These are phyloP conservation scores for Paracanthobrama guichenoti DNA, from an alignment of 2,113 vertebrate genomes.

Conservation along the genomic window DNA sequence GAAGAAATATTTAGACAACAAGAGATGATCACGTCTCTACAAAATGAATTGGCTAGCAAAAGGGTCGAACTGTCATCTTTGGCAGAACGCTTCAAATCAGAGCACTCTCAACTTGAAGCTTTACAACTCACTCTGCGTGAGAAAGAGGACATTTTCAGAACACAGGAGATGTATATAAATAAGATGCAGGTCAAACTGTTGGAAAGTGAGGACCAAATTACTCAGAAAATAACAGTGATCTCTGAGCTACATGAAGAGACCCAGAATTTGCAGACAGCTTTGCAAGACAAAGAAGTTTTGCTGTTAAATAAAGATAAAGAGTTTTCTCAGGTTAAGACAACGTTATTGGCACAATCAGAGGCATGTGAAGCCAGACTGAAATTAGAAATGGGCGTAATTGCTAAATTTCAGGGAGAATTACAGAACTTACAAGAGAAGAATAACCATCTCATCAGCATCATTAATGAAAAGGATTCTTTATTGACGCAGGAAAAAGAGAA, in stretches of 20 bases:
- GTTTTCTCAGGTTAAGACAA: constrained; percentile 69
- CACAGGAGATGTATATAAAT: constrained; percentile 73
- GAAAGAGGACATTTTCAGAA: constrained; percentile 69
- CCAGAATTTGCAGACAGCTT: constrained; percentile 54
- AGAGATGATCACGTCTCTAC: constrained; percentile 69
- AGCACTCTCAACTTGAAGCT: constrained; percentile 66
- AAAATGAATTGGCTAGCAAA: constrained; percentile 65
- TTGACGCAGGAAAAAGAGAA: constrained; percentile 73
- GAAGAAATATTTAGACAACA: constrained; percentile 59
- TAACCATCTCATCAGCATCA: constrained; percentile 60
- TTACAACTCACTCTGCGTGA: constrained; percentile 65
- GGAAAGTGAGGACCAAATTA: constrained; percentile 66
- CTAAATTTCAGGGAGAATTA: constrained; percentile 72
- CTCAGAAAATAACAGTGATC: constrained; percentile 66
- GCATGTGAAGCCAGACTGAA: constrained; percentile 71
- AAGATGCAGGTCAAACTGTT: constrained; percentile 67
- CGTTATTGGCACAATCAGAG: constrained; percentile 68
- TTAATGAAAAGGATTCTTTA: constrained; percentile 71
- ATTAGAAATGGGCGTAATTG: constrained; percentile 75
- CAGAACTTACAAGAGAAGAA: constrained; percentile 59
- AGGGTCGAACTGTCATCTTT: constrained; percentile 67
- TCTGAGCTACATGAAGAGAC: constrained; percentile 70
- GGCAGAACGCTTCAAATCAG: constrained; percentile 66
- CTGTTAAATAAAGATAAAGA: constrained; percentile 69
- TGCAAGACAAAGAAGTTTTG: constrained; percentile 71